Percentiles rank a stretch among this genome's conserved stretches.
Conservation (phyloP, 2,888 invertebrate species). For the Drosophila diplacantha region DNA sequence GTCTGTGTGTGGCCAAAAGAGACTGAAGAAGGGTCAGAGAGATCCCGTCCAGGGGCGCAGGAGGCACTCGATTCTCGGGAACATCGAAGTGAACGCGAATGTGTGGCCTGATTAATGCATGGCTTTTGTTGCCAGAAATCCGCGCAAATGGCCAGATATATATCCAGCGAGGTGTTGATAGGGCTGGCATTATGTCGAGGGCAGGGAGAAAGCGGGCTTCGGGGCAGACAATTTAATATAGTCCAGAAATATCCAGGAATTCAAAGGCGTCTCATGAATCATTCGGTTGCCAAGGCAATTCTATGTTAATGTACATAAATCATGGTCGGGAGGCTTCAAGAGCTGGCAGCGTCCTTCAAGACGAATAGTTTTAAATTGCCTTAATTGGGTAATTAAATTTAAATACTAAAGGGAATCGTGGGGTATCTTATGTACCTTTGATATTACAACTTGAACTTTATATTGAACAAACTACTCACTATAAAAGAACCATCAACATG, state of each 20-base stretch:
- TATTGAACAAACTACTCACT: not conserved
- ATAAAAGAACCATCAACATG: not conserved
- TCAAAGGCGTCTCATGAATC: slow-evolving; percentile 21
- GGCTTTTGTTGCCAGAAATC: slow-evolving; percentile 39
- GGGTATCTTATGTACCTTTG: not conserved
- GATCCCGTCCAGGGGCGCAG: not conserved
- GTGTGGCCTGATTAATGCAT: slow-evolving; percentile 54
- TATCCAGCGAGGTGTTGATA: slow-evolving; percentile 29
- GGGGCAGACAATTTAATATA: slow-evolving; percentile 12
- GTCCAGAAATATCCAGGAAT: slow-evolving; percentile 25
- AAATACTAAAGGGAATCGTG: not conserved
- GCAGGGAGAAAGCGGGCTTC: not conserved
- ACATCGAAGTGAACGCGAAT: slow-evolving; percentile 27
- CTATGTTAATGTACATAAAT: slow-evolving; percentile 5
- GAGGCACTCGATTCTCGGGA: slow-evolving; percentile 3
- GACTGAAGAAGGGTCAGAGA: slow-evolving; percentile 22
- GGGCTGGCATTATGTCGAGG: slow-evolving; percentile 3
- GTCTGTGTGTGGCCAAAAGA: slow-evolving; percentile 17
- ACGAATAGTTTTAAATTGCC: no score
- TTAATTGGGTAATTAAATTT: not conserved
- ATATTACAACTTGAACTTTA: not conserved
- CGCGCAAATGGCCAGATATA: slow-evolving; percentile 43
- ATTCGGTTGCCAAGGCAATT: slow-evolving; percentile 21
- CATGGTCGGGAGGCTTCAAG: not conserved
- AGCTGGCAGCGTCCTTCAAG: not conserved